Evolutionary conservation across 2,797 vertebrate species (phyloP).

Genomic region (Phrynocephalus guinanensis): DNA sequence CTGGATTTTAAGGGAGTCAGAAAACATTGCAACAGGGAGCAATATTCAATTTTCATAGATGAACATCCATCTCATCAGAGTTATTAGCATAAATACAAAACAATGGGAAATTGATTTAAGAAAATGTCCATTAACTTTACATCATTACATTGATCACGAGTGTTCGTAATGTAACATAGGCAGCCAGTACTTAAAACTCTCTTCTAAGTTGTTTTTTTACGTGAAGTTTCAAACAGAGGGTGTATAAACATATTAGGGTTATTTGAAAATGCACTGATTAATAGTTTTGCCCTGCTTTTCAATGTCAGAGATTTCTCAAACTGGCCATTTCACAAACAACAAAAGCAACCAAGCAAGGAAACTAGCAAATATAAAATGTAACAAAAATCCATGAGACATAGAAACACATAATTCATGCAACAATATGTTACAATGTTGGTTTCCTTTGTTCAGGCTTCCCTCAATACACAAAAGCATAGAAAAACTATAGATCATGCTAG

Average conservation of each 20-base stretch:
- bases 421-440: background rate
- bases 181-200: background rate
- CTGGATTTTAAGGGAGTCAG: no score
- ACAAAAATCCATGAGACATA: background rate
- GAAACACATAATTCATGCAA: background rate
- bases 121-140: background rate
- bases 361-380: background rate
- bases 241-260: background rate
- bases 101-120: slow-evolving; percentile 19
- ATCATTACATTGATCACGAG: background rate
- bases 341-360: background rate
- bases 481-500: no score
- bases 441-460: background rate
- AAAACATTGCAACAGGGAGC: background rate
- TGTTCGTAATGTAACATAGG: background rate
- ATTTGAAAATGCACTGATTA: background rate
- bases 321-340: background rate
- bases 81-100: background rate
- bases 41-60: slow-evolving; percentile 7
- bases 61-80: background rate
- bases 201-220: background rate
- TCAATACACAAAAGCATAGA: no score
- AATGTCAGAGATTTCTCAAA: background rate
- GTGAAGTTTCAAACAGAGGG: background rate
- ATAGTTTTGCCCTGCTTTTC: background rate